phyloP scores from a whole-genome alignment of 2,797 vertebrate species.

The Cyclura pinguis region DNA sequence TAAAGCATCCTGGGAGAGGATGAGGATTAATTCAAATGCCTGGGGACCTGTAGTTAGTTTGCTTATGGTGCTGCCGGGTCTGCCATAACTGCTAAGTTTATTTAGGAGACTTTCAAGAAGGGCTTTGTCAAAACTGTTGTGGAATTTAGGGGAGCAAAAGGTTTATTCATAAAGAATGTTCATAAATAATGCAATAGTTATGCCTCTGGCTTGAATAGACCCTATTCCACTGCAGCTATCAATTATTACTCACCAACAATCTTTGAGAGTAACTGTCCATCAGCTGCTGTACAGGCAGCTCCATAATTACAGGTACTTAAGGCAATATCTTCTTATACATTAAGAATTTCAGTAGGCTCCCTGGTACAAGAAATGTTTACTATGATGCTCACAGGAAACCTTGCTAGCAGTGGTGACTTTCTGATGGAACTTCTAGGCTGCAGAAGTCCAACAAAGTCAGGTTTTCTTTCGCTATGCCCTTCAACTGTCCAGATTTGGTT shows the following conservation, averaged over 20 bases:
- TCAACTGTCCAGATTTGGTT: too few relatives aligned
- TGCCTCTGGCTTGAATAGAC: not conserved
- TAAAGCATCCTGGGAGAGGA: too few relatives aligned
- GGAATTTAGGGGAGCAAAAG: not conserved
- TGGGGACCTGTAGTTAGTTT: not conserved
- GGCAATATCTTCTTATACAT: too few relatives aligned
- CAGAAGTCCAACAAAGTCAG: not conserved
- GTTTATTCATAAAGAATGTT: not conserved
- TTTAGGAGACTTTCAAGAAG: not conserved
- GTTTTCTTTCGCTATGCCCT: too few relatives aligned
- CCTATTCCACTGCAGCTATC: not conserved
- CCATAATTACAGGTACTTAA: not conserved
- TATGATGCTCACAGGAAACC: not conserved
- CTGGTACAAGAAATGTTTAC: too few relatives aligned
- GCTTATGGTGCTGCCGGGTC: not conserved
- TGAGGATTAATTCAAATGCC: too few relatives aligned
- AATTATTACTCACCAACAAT: not conserved
- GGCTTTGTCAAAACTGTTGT: not conserved
- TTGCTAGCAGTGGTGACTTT: not conserved
- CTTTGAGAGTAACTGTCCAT: not conserved
- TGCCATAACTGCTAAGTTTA: not conserved
- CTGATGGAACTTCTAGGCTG: not conserved
- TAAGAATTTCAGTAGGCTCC: not conserved
- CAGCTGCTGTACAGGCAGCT: not conserved
- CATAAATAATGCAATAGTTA: constrained; percentile 10